phyloP scores from a whole-genome alignment of 2,888 invertebrate genomes.

The Patella ulyssiponensis region DNA sequence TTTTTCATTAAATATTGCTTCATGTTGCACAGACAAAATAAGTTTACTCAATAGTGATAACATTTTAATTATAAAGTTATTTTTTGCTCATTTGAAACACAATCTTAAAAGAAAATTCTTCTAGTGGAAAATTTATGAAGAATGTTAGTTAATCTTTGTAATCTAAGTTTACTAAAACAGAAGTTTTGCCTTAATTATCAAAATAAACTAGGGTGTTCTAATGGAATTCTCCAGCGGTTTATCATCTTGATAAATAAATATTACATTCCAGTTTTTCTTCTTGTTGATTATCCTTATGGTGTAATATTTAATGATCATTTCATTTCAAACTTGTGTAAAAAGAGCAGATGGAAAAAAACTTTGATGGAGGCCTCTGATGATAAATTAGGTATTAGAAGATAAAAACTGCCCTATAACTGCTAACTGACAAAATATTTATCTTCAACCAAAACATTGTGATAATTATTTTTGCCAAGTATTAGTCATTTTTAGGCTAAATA shows the following conservation, averaged over 20 bases:
- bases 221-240: constrained; percentile 12
- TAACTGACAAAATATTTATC: constrained; percentile 13
- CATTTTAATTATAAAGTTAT: background rate
- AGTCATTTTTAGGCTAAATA: constrained; percentile 9
- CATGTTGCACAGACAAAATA: no score
- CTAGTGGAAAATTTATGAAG: constrained; percentile 9
- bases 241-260: constrained; percentile 13
- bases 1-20: no score
- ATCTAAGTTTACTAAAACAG: constrained; percentile 13
- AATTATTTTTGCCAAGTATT: constrained; percentile 12
- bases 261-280: constrained; percentile 7
- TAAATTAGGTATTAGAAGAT: constrained; percentile 13
- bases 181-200: constrained; percentile 13
- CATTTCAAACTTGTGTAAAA: constrained; percentile 8
- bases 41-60: no score
- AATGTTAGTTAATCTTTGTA: constrained; percentile 12
- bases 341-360: constrained; percentile 10
- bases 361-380: constrained; percentile 4
- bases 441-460: constrained; percentile 13
- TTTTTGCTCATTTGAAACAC: constrained; percentile 4
- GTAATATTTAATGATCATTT: constrained; percentile 13
- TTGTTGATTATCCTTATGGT: constrained; percentile 7
- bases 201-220: constrained; percentile 10
- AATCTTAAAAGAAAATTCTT: background rate
- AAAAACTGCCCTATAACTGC: constrained; percentile 12